Evolutionary conservation across 2,888 invertebrate species (phyloP).

Genomic region (Hofmannophila pseudospretella): DNA sequence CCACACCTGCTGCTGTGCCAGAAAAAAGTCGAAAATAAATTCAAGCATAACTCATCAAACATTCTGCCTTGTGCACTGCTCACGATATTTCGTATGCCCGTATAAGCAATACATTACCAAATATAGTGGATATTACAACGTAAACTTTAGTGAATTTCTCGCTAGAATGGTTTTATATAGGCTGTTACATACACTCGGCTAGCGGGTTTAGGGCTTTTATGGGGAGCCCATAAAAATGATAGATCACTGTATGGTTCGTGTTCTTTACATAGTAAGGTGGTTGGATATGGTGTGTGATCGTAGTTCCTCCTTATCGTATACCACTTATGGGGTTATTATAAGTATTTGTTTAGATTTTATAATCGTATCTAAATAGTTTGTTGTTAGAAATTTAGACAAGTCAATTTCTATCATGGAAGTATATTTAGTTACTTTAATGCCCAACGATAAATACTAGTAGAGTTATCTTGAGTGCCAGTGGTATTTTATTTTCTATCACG

Average conservation of each 20-base stretch:
- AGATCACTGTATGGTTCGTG: conserved; percentile 50
- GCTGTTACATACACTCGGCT: conserved; percentile 71
- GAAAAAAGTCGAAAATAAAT: conserved; percentile 13
- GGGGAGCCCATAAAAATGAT: conserved; percentile 70
- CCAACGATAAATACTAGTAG: no score
- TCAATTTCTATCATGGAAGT: no score
- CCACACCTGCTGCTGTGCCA: conserved; percentile 11
- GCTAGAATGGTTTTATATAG: conserved; percentile 63
- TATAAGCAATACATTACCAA: conserved; percentile 30
- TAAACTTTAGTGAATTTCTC: conserved; percentile 56
- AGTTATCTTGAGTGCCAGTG: no score
- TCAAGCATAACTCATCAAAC: conserved; percentile 11
- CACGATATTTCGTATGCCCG: conserved; percentile 12
- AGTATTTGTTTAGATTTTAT: no score
- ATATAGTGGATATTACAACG: conserved; percentile 46
- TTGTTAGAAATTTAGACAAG: no score
- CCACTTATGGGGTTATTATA: neutral
- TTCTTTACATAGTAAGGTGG: conserved; percentile 34
- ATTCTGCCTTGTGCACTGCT: conserved; percentile 11
- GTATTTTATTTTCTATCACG: no score
- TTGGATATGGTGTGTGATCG: conserved; percentile 8
- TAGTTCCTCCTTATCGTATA: conserved; percentile 1
- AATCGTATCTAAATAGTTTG: no score
- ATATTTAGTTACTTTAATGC: no score
- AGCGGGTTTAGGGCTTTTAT: conserved; percentile 62